These are phyloP conservation scores for Oppia nitens DNA, from an alignment of 1,140 invertebrate genomes.

Conservation along the genomic window DNA sequence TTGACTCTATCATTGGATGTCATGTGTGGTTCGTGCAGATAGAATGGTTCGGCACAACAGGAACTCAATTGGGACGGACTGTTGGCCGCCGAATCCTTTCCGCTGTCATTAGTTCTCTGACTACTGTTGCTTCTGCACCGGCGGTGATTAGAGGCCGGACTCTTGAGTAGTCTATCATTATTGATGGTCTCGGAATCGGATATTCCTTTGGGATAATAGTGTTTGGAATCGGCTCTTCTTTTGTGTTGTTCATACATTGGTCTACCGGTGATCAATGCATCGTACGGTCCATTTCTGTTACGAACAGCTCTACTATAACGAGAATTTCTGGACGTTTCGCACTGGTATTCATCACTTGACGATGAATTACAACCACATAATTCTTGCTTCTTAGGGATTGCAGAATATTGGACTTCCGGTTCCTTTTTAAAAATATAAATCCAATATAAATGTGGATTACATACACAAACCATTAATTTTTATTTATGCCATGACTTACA, in stretches of 20 bases:
- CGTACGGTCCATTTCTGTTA: neutral
- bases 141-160: neutral
- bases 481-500: neutral
- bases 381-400: neutral
- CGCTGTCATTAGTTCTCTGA: constrained; percentile 33
- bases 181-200: neutral
- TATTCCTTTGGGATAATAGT: neutral
- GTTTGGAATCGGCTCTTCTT: neutral
- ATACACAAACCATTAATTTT: too few relatives aligned
- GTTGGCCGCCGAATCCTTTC: constrained; percentile 20
- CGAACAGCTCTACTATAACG: neutral
- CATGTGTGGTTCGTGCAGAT: constrained; percentile 57
- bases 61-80: constrained; percentile 21
- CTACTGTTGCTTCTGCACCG: neutral
- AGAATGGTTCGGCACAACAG: constrained; percentile 40
- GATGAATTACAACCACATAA: neutral
- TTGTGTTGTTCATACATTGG: neutral
- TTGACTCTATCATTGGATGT: constrained; percentile 55
- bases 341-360: neutral
- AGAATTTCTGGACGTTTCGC: neutral
- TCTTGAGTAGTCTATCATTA: neutral
- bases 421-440: too few relatives aligned
- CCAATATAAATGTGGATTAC: too few relatives aligned
- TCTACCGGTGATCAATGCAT: neutral
- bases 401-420: neutral